These are phyloP conservation scores for Xestia xanthographa DNA, from an alignment of 2,888 invertebrate species.

Conservation along the genomic window DNA sequence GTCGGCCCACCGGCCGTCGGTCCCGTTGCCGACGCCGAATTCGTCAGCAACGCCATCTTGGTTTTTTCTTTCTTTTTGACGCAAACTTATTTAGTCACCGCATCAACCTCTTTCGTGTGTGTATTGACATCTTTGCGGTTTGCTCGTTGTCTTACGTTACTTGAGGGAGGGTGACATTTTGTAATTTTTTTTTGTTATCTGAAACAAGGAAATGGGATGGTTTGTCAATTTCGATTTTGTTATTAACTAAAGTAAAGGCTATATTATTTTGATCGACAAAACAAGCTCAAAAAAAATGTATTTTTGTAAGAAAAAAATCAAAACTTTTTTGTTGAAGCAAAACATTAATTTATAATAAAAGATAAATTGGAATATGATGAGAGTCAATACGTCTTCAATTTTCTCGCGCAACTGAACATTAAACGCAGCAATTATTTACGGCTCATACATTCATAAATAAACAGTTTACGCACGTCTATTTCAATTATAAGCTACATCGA, in stretches of 20 bases:
- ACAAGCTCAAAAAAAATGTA: background rate
- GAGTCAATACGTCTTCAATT: constrained; percentile 65
- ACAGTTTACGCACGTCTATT: constrained; percentile 77
- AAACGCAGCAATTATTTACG: constrained; percentile 78
- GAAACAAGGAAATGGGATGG: constrained; percentile 49
- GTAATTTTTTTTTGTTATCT: constrained; percentile 48
- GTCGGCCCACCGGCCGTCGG: constrained; percentile 82
- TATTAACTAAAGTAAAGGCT: background rate
- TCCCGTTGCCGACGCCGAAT: constrained; percentile 83
- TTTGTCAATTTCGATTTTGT: constrained; percentile 18
- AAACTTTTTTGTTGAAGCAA: constrained; percentile 29
- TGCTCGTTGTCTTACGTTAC: constrained; percentile 63
- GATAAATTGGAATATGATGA: constrained; percentile 60
- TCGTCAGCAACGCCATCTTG: constrained; percentile 87
- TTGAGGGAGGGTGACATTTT: constrained; percentile 57
- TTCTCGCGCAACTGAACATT: constrained; percentile 62
- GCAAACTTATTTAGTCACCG: constrained; percentile 82
- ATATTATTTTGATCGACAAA: background rate
- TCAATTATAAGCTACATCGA: constrained; percentile 76
- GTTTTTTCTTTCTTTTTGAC: constrained; percentile 58
- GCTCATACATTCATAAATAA: constrained; percentile 77
- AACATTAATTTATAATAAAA: constrained; percentile 39
- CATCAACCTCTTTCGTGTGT: constrained; percentile 79
- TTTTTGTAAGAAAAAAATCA: too few species aligned
- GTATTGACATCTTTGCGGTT: constrained; percentile 74